These are phyloP conservation scores for Lophotriccus pileatus DNA, from an alignment of 2,797 vertebrate genomes.

Conservation along the genomic window DNA sequence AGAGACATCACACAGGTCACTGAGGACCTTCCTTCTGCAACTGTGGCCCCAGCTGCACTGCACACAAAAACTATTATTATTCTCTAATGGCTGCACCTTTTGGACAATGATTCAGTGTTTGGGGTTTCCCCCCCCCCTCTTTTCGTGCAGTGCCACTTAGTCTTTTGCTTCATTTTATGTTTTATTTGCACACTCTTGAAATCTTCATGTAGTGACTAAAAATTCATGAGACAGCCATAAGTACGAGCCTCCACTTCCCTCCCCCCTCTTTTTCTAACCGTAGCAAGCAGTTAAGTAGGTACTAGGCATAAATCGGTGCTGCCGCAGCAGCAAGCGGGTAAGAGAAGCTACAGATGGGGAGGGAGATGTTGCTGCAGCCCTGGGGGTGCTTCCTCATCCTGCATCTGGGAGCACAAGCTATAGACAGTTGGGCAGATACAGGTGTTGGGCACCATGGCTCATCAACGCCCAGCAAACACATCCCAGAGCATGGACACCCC, in stretches of 20 bases:
- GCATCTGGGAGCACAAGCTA: not conserved
- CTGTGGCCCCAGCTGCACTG: slow-evolving; percentile 19
- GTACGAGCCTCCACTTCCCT: not conserved
- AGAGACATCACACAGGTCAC: not conserved
- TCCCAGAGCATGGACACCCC: not conserved
- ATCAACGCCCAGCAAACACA: not conserved
- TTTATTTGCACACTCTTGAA: slow-evolving; percentile 19
- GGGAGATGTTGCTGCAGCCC: not conserved
- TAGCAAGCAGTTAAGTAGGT: not conserved
- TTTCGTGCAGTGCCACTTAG: slow-evolving; percentile 9
- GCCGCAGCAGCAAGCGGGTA: not conserved
- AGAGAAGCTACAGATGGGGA: not conserved
- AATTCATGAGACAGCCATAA: slow-evolving; percentile 31
- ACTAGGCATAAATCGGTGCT: not conserved
- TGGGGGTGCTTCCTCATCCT: not conserved
- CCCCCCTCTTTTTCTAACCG: not conserved
- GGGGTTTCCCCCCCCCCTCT: not conserved
- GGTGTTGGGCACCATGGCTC: accelerated
- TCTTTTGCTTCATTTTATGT: not conserved
- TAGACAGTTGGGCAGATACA: accelerated
- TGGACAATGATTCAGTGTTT: slow-evolving; percentile 16
- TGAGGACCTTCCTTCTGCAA: slow-evolving; percentile 3
- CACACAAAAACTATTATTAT: slow-evolving; percentile 50
- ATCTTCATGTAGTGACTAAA: slow-evolving; percentile 48
- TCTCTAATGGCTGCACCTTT: slow-evolving; percentile 55